These are phyloP conservation scores for Gulo gulo DNA, from an alignment of 2,113 vertebrate species.

Conservation along the genomic window DNA sequence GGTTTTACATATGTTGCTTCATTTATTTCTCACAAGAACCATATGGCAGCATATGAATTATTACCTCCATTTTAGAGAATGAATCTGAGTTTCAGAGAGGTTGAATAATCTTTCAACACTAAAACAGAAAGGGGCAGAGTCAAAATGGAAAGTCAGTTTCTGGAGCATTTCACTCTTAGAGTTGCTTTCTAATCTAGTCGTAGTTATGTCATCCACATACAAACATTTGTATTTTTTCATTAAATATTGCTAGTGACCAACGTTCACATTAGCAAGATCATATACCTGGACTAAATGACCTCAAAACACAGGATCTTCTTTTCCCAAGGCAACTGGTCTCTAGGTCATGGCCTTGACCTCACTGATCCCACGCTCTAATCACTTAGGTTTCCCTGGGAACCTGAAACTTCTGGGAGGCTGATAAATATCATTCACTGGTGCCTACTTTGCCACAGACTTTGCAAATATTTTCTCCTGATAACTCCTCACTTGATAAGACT, in stretches of 20 bases:
- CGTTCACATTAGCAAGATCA: not conserved
- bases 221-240: not conserved
- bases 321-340: not conserved
- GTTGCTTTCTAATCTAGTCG: not conserved
- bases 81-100: not conserved
- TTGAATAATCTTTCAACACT: not conserved
- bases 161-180: not conserved
- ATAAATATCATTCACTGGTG: not conserved
- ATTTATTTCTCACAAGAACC: constrained; percentile 14
- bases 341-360: not conserved
- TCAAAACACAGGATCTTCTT: not conserved
- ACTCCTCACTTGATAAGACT: not conserved
- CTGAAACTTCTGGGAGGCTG: not conserved
- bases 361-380: not conserved
- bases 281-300: not conserved
- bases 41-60: not conserved
- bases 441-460: not conserved
- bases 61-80: not conserved
- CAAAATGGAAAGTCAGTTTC: not conserved
- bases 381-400: not conserved
- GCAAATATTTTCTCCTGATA: not conserved
- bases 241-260: not conserved
- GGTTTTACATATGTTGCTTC: constrained; percentile 22
- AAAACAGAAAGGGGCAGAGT: not conserved
- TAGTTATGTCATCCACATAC: not conserved